phyloP scores from a whole-genome alignment of 2,797 vertebrate genomes.

The Ptychadena robeensis region DNA sequence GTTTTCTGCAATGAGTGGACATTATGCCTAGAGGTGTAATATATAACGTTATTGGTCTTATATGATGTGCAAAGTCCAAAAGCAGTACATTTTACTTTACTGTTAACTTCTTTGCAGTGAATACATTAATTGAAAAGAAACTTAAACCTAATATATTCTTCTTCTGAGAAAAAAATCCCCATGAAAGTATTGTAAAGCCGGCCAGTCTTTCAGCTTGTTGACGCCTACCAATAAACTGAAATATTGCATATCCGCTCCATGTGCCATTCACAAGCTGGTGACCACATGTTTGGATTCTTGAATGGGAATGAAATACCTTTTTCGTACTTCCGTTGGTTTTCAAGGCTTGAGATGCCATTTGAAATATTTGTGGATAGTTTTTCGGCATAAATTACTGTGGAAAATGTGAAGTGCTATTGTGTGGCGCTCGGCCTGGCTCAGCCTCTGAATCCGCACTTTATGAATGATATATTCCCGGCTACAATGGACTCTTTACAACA shows the following conservation, averaged over 20 bases:
- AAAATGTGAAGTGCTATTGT: conserved; percentile 56
- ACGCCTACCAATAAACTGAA: background rate
- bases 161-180: too few species aligned
- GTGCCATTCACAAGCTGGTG: background rate
- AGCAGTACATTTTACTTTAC: too few species aligned
- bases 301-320: background rate
- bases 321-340: background rate
- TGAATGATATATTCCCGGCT: conserved; percentile 47
- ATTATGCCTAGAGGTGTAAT: too few species aligned
- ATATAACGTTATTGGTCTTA: too few species aligned
- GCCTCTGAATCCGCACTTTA: conserved; percentile 39
- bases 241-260: background rate
- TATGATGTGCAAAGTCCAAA: too few species aligned
- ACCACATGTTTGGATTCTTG: background rate
- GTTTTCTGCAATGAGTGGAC: too few species aligned
- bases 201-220: background rate
- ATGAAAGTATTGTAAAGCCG: background rate
- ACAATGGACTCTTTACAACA: conserved; percentile 42
- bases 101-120: too few species aligned
- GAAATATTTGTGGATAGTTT: conserved; percentile 42
- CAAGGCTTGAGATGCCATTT: background rate
- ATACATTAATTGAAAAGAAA: too few species aligned
- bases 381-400: conserved; percentile 47
- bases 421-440: conserved; percentile 24
- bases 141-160: too few species aligned